Percentiles rank a stretch among this genome's conserved stretches.
Conservation (phyloP, 2,888 invertebrate species). For the Nomada flava region DNA sequence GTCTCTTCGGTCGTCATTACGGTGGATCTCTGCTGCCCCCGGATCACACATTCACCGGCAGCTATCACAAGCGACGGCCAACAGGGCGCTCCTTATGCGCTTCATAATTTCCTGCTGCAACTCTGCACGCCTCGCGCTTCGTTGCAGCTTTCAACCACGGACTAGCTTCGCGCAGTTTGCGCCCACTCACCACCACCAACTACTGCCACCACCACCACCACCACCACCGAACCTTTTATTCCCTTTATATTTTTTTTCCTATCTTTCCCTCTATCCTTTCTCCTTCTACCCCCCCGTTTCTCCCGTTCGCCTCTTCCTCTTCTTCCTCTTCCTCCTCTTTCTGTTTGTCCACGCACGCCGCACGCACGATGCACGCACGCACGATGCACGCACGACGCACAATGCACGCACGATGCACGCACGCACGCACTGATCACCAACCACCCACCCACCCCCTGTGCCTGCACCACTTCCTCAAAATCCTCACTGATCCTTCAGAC, state of each 20-base stretch:
- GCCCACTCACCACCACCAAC: conserved; percentile 32
- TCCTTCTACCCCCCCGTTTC: neutral
- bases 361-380: conserved; percentile 39
- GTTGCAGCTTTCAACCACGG: conserved; percentile 63
- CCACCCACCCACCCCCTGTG: conserved; percentile 33
- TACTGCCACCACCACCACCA: conserved; percentile 23
- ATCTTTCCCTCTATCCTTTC: neutral
- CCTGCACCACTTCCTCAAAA: conserved; percentile 15
- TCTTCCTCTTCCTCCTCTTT: neutral
- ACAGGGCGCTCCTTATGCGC: conserved; percentile 76
- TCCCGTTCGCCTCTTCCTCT: conserved; percentile 8
- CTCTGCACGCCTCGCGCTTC: conserved; percentile 55
- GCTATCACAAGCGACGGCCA: conserved; percentile 74
- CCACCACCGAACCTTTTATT: conserved; percentile 21
- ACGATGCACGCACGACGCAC: conserved; percentile 22
- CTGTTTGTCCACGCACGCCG: conserved; percentile 23
- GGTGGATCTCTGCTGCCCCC: conserved; percentile 83
- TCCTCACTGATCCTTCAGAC: neutral
- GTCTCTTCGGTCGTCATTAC: conserved; percentile 85
- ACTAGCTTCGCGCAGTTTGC: conserved; percentile 43
- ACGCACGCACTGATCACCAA: conserved; percentile 37
- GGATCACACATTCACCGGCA: conserved; percentile 83
- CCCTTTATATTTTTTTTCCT: neutral
- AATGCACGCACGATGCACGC: conserved; percentile 29
- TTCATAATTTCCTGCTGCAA: conserved; percentile 78